Percentiles rank a stretch among this genome's conserved stretches.
Conservation (phyloP, 2,888 invertebrate genomes). For the Oxytorus armatus region DNA sequence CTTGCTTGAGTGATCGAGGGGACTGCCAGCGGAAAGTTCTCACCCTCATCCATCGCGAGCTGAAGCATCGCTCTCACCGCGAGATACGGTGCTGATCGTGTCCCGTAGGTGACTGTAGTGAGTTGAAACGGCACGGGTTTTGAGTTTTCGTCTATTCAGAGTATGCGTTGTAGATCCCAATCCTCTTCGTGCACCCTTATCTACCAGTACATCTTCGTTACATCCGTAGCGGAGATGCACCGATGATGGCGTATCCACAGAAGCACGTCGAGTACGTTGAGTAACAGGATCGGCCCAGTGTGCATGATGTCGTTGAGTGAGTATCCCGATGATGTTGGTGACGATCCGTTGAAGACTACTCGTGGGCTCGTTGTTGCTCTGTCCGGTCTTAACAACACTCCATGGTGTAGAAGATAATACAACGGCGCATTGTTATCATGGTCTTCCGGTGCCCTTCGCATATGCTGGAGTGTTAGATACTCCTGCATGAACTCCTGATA, state of each 20-base stretch:
- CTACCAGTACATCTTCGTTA: slow-evolving; percentile 38
- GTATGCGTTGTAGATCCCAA: slow-evolving; percentile 45
- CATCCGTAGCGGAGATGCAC: slow-evolving; percentile 32
- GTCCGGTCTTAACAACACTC: slow-evolving; percentile 25
- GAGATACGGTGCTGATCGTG: slow-evolving; percentile 25
- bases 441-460: background rate
- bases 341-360: slow-evolving; percentile 49
- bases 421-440: background rate
- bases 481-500: slow-evolving; percentile 8
- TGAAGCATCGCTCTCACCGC: slow-evolving; percentile 43
- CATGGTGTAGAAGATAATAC: slow-evolving; percentile 1
- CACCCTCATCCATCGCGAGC: slow-evolving; percentile 52
- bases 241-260: slow-evolving; percentile 1
- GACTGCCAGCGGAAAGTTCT: slow-evolving; percentile 46
- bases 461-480: slow-evolving; percentile 19
- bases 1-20: slow-evolving; percentile 24
- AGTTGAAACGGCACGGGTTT: slow-evolving; percentile 18
- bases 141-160: slow-evolving; percentile 22
- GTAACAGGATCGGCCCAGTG: slow-evolving; percentile 7
- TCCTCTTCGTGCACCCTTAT: slow-evolving; percentile 5
- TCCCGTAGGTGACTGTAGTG: slow-evolving; percentile 56
- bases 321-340: background rate
- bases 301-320: slow-evolving; percentile 43
- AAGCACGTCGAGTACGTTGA: slow-evolving; percentile 20
- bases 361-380: background rate